These are phyloP conservation scores for Ophonus ardosiacus DNA, from an alignment of 2,888 invertebrate genomes.

Conservation along the genomic window DNA sequence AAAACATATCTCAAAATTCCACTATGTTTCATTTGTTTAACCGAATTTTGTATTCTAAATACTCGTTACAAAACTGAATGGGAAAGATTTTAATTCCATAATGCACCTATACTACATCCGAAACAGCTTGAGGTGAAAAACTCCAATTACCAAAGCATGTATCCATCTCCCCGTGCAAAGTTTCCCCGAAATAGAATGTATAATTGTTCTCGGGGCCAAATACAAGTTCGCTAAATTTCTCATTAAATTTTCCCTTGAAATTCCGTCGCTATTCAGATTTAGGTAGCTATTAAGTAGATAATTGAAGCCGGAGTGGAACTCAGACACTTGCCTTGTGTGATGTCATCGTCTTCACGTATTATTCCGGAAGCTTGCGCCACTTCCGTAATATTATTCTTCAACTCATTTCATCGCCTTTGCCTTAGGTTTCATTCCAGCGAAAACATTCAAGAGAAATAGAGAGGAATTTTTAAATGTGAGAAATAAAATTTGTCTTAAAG, in stretches of 20 bases:
- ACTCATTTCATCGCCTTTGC: constrained; percentile 14
- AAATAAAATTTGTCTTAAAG: too few species aligned
- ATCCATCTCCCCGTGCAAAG: constrained; percentile 10
- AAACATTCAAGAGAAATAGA: neutral
- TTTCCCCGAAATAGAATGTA: constrained; percentile 27
- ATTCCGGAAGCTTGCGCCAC: constrained; percentile 12
- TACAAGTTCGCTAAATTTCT: constrained; percentile 53
- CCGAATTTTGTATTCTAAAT: neutral
- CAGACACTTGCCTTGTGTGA: constrained; percentile 37
- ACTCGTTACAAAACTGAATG: neutral
- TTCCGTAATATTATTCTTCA: constrained; percentile 49
- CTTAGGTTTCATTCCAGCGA: neutral
- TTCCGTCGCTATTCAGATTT: constrained; percentile 56
- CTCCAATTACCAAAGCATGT: neutral
- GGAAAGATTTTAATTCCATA: neutral
- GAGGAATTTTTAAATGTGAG: too few species aligned
- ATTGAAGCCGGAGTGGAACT: constrained; percentile 48
- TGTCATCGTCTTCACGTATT: constrained; percentile 51
- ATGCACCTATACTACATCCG: neutral
- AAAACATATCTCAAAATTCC: too few species aligned
- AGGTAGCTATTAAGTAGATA: constrained; percentile 58
- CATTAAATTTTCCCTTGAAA: constrained; percentile 58
- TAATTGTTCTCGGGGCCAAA: constrained; percentile 40
- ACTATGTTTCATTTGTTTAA: too few species aligned
- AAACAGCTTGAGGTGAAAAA: neutral